Conservation (phyloP, 2,797 vertebrate species). For the Chiloscyllium punctatum region DNA sequence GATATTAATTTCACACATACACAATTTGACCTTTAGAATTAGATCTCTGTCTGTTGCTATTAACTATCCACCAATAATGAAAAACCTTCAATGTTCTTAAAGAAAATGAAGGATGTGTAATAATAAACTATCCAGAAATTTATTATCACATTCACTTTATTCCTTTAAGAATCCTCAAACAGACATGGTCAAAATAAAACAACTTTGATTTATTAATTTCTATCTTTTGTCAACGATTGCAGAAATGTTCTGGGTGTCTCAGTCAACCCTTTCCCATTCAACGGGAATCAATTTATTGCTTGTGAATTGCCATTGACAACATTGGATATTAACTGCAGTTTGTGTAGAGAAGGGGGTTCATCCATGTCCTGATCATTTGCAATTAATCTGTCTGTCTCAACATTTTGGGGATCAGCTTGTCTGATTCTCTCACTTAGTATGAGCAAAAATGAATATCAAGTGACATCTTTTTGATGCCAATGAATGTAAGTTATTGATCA, state of each 20-base stretch:
- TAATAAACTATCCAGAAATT: no score
- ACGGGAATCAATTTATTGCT: not conserved
- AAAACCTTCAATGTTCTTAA: not conserved
- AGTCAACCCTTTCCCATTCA: not conserved
- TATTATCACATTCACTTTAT: not conserved
- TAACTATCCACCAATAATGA: not conserved
- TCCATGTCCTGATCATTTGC: not conserved
- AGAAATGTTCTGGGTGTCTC: no score
- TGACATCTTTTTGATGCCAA: conserved; percentile 21
- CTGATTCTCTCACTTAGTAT: conserved; percentile 12
- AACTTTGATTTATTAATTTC: not conserved
- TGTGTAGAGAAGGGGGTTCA: not conserved
- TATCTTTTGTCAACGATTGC: not conserved
- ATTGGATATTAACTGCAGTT: conserved; percentile 22
- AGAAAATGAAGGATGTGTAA: no score
- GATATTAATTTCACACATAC: not conserved
- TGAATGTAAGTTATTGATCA: conserved; percentile 34
- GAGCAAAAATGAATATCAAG: conserved; percentile 29
- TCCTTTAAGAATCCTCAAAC: not conserved
- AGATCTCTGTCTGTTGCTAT: not conserved
- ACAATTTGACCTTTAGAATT: not conserved
- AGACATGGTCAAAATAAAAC: not conserved
- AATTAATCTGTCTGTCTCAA: conserved; percentile 18
- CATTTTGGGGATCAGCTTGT: not conserved
- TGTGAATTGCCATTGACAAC: conserved; percentile 27